Evolutionary conservation across 2,113 vertebrate species (phyloP).

Genomic region (Brachyhypopomus gauderio): DNA sequence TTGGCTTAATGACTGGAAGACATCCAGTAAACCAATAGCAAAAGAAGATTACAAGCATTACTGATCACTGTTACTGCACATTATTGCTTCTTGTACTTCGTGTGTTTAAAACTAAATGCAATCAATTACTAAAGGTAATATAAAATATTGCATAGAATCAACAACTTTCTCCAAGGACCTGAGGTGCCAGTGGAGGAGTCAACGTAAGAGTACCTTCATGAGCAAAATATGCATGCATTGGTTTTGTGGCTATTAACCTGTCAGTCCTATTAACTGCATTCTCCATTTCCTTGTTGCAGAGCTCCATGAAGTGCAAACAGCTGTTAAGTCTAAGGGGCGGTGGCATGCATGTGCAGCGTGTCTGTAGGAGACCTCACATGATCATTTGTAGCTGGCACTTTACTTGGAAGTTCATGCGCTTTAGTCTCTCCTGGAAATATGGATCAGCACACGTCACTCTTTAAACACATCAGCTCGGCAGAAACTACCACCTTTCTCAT

Average conservation of each 20-base stretch:
- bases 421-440: slow-evolving; percentile 11
- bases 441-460: not conserved
- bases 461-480: slow-evolving; percentile 13
- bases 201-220: slow-evolving; percentile 59
- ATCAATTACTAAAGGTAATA: not conserved
- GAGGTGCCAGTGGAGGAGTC: slow-evolving; percentile 62
- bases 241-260: not conserved
- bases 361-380: not conserved
- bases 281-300: slow-evolving; percentile 26
- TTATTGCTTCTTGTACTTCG: no score
- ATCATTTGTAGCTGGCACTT: not conserved
- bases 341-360: slow-evolving; percentile 4
- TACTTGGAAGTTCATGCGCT: slow-evolving; percentile 7
- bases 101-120: no score
- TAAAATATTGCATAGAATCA: slow-evolving; percentile 59
- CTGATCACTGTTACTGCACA: no score
- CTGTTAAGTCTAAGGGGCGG: slow-evolving; percentile 59
- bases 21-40: not conserved
- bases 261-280: not conserved
- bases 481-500: not conserved
- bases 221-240: not conserved
- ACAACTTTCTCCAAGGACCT: slow-evolving; percentile 72
- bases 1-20: not conserved
- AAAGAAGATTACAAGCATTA: not conserved
- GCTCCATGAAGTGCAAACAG: slow-evolving; percentile 60